phyloP scores from a whole-genome alignment of 2,888 invertebrate genomes.

The Tachina grossa region DNA sequence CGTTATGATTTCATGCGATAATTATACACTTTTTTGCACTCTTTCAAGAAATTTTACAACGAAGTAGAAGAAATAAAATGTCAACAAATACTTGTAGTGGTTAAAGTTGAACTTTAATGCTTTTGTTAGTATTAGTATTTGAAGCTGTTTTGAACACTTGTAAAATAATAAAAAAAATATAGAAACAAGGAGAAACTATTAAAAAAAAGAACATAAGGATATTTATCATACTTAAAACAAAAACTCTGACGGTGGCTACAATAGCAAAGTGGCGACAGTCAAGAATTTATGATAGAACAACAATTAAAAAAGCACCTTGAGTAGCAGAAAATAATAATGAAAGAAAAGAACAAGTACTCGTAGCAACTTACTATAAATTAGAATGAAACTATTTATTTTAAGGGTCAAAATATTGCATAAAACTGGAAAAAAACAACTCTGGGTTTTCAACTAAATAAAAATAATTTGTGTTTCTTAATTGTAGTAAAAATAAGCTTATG shows the following conservation, averaged over 20 bases:
- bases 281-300: constrained; percentile 32
- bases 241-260: constrained; percentile 36
- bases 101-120: constrained; percentile 36
- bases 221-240: constrained; percentile 54
- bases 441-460: neutral
- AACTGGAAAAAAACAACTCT: neutral
- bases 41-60: constrained; percentile 33
- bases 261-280: constrained; percentile 43
- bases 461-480: too few relatives aligned
- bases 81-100: neutral
- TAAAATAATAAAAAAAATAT: neutral
- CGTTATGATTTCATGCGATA: constrained; percentile 78
- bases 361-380: neutral
- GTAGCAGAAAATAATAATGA: constrained; percentile 3
- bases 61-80: neutral
- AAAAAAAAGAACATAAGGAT: constrained; percentile 39
- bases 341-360: neutral
- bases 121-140: constrained; percentile 22
- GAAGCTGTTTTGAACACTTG: constrained; percentile 31
- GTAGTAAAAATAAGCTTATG: too few relatives aligned
- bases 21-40: constrained; percentile 75
- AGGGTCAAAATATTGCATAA: neutral
- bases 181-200: neutral
- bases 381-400: neutral
- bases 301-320: neutral